A percentile compares a stretch with the other conserved stretches of the same genome.
These are phyloP conservation scores for Zootermopsis nevadensis DNA, from an alignment of 2,888 invertebrate genomes.

Conservation along the genomic window DNA sequence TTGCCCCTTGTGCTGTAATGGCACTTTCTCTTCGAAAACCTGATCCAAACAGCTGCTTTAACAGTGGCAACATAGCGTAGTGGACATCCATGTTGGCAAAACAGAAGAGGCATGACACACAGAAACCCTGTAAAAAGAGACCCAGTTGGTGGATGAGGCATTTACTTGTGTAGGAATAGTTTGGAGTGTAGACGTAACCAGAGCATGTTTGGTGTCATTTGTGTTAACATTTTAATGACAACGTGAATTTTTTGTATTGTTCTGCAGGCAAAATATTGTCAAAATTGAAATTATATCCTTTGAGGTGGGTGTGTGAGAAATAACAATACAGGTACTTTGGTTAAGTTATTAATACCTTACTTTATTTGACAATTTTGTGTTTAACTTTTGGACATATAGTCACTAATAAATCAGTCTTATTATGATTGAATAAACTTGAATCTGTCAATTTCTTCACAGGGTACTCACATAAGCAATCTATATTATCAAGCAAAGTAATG, in stretches of 20 bases:
- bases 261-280: neutral
- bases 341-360: no score
- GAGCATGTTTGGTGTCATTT: neutral
- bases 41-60: slow-evolving; percentile 57
- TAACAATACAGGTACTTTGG: no score
- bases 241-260: neutral
- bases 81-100: slow-evolving; percentile 82
- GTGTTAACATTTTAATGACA: neutral
- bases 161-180: neutral
- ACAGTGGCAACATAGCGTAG: slow-evolving; percentile 64
- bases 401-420: no score
- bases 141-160: neutral
- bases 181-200: neutral
- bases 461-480: no score
- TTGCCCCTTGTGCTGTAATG: neutral
- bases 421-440: no score
- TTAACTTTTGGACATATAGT: no score
- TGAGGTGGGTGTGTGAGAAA: no score
- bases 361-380: no score
- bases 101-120: slow-evolving; percentile 77
- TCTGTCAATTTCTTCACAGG: no score
- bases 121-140: slow-evolving; percentile 70
- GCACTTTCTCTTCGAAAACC: neutral
- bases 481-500: no score
- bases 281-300: no score